Evolutionary conservation across 1,140 invertebrate species (phyloP), one percentile per base, ranked within the genome.

Genomic region (Gryllus bimaculatus): DNA sequence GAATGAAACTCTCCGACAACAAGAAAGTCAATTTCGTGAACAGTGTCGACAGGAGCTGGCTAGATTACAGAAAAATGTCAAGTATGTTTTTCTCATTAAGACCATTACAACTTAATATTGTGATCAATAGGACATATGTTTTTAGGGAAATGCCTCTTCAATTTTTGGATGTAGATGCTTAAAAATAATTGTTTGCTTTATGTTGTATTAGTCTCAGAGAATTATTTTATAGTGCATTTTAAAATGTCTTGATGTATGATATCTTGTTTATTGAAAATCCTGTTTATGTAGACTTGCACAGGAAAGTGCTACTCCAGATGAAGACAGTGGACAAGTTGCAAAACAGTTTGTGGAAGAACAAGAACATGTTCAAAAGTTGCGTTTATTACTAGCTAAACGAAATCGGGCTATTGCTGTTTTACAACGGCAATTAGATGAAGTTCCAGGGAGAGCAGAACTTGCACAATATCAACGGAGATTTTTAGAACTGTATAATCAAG

Each of bases 401-500:
- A 97, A 96, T 85, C 88, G 95, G 79, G 91, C 94, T 79, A 92
- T 98, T 74, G 90, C 94, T 4, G 87, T 90, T 4, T 89, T 95
- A 81, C 92, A 91, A 83, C 87, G 93, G 81, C 94, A 92, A 86
- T 89, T 96, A 74, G 98, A 99, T 85, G 94, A 96, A 83, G 91
- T 98, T 78, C 98, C 98, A 0, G 93, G 95, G 48, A 89, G 96
- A 82, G 94, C 94, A 0, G 98, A 99, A 86, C 87, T 99, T 21
- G 91, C 94, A 75, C 97, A 99, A 84, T 99, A 99, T 87, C 96
- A 99, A 84, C 90, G 94, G 83, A 88, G 97, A 82, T 99, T 99
- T 86, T 90, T 98, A 81, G 98, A 99, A 88, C 89, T 99, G 1
- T 98, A 98, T 85, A 97, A 96, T 88, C 96, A 98, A 92, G 94